Conservation (phyloP, 2,797 vertebrate genomes). For the Pangasius mekongensis region DNA sequence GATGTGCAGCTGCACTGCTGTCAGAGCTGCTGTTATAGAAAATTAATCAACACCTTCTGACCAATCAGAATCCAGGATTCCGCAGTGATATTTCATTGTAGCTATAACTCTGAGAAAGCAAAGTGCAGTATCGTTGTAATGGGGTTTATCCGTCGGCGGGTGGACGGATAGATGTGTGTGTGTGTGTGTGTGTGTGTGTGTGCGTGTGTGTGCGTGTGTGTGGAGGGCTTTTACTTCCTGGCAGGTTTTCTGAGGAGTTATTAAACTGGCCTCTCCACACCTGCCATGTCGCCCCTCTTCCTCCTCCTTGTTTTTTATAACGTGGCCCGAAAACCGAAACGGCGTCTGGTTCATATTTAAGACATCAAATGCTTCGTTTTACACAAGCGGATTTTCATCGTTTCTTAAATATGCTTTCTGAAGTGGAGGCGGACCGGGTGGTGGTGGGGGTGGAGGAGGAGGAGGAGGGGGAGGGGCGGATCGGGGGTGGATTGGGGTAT, state of each 20-base stretch:
- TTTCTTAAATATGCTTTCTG: conserved; percentile 77
- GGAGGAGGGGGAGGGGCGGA: conserved; percentile 2
- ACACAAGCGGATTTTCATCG: conserved; percentile 74
- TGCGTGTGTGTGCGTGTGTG: conserved; percentile 62
- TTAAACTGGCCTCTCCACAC: conserved; percentile 81
- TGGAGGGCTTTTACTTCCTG: conserved; percentile 62
- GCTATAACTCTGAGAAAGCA: not conserved
- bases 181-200: conserved; percentile 58
- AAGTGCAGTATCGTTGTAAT: conserved; percentile 62
- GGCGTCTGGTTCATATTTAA: conserved; percentile 80
- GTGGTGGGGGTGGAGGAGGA: conserved; percentile 34
- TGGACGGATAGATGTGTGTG: conserved; percentile 51
- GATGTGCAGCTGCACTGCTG: not conserved
- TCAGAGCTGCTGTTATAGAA: not conserved
- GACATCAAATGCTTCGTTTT: conserved; percentile 81
- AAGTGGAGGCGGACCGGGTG: conserved; percentile 54
- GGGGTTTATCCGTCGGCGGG: conserved; percentile 72
- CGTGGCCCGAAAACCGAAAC: conserved; percentile 44
- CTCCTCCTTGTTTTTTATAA: conserved; percentile 54
- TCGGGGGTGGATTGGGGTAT: conserved; percentile 65
- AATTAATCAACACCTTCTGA: not conserved
- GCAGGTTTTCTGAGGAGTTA: conserved; percentile 79
- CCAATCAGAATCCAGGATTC: not conserved
- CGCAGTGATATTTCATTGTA: not conserved
- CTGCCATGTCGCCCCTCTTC: conserved; percentile 68